phyloP scores from a whole-genome alignment of 2,113 vertebrate species.

The Leucopternis melanops region DNA sequence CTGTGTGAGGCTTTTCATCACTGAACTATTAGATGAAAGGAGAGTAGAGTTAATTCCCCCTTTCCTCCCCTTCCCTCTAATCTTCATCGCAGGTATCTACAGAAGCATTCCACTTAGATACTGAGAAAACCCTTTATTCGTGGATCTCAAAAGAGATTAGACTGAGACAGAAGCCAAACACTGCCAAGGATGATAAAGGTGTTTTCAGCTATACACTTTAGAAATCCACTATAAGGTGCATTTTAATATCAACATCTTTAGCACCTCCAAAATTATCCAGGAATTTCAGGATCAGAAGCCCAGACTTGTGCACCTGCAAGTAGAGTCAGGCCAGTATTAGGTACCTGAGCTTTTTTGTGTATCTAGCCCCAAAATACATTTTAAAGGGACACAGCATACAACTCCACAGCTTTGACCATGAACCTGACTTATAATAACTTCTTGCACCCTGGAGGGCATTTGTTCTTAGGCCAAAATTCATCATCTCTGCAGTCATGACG shows the following conservation, averaged over 20 bases:
- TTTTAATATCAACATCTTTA: not conserved
- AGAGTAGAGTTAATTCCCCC: not conserved
- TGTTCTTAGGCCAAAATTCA: not conserved
- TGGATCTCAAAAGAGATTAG: not conserved
- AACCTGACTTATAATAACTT: not conserved
- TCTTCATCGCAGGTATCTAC: not conserved
- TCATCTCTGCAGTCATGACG: not conserved
- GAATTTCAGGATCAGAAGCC: not conserved
- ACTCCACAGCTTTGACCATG: not conserved
- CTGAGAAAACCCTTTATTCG: not conserved
- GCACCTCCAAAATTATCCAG: not conserved
- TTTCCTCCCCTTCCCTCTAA: not conserved
- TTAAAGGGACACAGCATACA: not conserved
- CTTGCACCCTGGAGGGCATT: not conserved
- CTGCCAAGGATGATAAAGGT: not conserved
- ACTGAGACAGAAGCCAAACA: not conserved
- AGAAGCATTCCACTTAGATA: not conserved
- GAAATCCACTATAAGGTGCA: not conserved
- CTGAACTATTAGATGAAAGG: not conserved
- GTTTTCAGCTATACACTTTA: not conserved
- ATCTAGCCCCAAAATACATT: not conserved
- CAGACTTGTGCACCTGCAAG: not conserved
- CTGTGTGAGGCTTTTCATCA: not conserved
- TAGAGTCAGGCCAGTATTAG: not conserved
- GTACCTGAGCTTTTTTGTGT: not conserved